phyloP scores from a whole-genome alignment of 2,888 invertebrate genomes.

The Choreutis nemorana region DNA sequence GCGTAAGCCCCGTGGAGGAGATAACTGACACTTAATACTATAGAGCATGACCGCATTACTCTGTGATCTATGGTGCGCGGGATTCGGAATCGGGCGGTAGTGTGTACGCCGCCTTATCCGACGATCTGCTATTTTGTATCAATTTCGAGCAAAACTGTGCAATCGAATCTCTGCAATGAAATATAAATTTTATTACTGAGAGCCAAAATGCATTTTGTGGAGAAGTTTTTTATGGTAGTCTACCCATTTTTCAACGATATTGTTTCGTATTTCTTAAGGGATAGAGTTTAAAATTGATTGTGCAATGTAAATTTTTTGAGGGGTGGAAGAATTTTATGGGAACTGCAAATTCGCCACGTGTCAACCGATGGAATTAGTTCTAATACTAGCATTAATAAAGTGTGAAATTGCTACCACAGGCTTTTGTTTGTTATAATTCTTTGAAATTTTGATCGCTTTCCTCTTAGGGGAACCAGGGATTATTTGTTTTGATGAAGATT shows the following conservation, averaged over 20 bases:
- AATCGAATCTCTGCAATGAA: no score
- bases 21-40: conserved; percentile 65
- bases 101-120: not conserved
- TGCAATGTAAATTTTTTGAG: no score
- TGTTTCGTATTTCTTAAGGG: no score
- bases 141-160: not conserved
- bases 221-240: no score
- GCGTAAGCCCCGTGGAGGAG: conserved; percentile 59
- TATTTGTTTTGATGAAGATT: no score
- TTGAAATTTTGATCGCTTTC: conserved; percentile 46
- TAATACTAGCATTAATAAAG: conserved; percentile 67
- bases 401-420: conserved; percentile 62
- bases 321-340: conserved; percentile 50
- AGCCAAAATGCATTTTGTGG: no score
- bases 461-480: no score
- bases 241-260: no score
- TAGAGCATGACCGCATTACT: conserved; percentile 65
- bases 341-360: conserved; percentile 62
- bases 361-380: conserved; percentile 57
- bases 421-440: conserved; percentile 56
- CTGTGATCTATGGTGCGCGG: conserved; percentile 58
- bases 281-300: conserved; percentile 30
- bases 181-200: no score
- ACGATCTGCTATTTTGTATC: no score
- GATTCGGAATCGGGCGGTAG: conserved; percentile 21